These are phyloP conservation scores for Nemotelus nigrinus DNA, from an alignment of 2,888 invertebrate genomes.

Conservation along the genomic window DNA sequence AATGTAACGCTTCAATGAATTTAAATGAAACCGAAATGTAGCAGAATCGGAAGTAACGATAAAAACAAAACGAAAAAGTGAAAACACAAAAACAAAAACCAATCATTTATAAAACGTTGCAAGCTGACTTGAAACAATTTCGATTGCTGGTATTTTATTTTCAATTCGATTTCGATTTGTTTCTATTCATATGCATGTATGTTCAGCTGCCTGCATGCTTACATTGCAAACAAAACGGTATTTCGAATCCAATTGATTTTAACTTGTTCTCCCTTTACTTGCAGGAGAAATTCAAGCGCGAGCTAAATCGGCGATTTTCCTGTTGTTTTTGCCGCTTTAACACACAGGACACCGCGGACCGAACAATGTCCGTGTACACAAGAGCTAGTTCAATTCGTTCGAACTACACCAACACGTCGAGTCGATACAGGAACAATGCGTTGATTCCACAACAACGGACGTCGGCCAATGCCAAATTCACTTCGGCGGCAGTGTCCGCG, in stretches of 20 bases:
- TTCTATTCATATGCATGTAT: neutral
- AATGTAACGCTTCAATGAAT: conserved; percentile 2
- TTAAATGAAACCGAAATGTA: neutral
- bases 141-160: neutral
- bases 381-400: conserved; percentile 63
- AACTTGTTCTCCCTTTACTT: conserved; percentile 53
- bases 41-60: neutral
- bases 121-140: conserved; percentile 30
- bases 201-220: too few relatives aligned
- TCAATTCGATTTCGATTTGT: neutral
- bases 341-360: conserved; percentile 60
- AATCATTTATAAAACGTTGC: conserved; percentile 15
- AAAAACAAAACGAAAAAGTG: neutral
- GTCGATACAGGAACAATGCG: conserved; percentile 57
- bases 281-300: conserved; percentile 83
- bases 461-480: conserved; percentile 25
- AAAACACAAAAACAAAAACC: neutral
- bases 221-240: too few relatives aligned
- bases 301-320: conserved; percentile 77
- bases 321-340: conserved; percentile 66
- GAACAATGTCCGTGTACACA: conserved; percentile 63
- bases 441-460: conserved; percentile 35
- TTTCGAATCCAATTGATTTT: conserved; percentile 24
- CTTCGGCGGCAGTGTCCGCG: conserved; percentile 17
- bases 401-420: conserved; percentile 60